A percentile compares a stretch with the other conserved stretches of the same genome.
These are phyloP conservation scores for Semnopithecus entellus DNA, from an alignment of 2,113 vertebrate genomes.

Conservation along the genomic window DNA sequence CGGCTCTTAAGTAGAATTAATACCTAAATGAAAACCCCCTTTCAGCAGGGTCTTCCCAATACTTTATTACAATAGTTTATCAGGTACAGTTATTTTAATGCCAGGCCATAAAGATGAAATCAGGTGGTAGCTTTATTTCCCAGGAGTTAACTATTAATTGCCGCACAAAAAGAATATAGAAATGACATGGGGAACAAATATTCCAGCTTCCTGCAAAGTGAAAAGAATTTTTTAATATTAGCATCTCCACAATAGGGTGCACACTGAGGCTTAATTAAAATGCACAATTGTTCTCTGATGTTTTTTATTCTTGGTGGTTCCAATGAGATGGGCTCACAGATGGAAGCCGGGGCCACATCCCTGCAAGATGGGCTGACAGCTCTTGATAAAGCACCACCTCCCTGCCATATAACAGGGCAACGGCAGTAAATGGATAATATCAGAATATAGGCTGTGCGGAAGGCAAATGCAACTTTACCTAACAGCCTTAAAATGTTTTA, in stretches of 20 bases:
- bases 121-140: constrained; percentile 85
- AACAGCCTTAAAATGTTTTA: constrained; percentile 72
- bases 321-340: neutral
- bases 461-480: constrained; percentile 68
- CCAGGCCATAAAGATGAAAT: constrained; percentile 77
- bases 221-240: constrained; percentile 77
- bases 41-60: constrained; percentile 46
- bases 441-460: neutral
- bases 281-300: neutral
- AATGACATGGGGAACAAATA: constrained; percentile 84
- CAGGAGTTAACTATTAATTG: constrained; percentile 86
- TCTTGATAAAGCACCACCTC: neutral
- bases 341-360: neutral
- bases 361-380: neutral
- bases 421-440: neutral
- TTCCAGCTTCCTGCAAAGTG: constrained; percentile 75
- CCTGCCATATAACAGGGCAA: neutral
- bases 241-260: constrained; percentile 47
- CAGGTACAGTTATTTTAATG: constrained; percentile 83
- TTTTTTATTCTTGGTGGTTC: constrained; percentile 16
- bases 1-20: constrained; percentile 72
- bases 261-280: constrained; percentile 72
- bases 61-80: constrained; percentile 76
- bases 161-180: constrained; percentile 83
- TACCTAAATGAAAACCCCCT: constrained; percentile 73